A percentile compares a stretch with the other conserved stretches of the same genome.
Evolutionary conservation across 2,888 invertebrate genomes (phyloP).

Genomic region (Epirrita christyi): DNA sequence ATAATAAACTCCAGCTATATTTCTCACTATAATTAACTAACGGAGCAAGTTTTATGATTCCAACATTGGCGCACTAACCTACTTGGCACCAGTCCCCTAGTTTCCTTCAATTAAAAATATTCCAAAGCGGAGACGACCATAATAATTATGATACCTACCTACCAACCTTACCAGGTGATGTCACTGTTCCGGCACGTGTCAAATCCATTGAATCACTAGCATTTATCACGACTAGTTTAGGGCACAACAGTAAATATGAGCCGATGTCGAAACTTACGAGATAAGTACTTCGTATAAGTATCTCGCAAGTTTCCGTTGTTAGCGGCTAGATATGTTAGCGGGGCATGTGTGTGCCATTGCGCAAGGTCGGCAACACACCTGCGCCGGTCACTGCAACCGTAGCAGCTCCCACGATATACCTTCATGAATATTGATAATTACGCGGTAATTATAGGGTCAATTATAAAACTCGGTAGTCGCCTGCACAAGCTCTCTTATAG

Average conservation of each 20-base stretch:
- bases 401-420: conserved; percentile 69
- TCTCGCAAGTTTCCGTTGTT: conserved; percentile 75
- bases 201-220: conserved; percentile 48
- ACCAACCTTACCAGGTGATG: conserved; percentile 51
- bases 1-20: no score
- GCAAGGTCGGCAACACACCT: conserved; percentile 78
- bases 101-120: conserved; percentile 67
- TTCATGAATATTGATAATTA: conserved; percentile 56
- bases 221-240: conserved; percentile 58
- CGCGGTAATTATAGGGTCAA: conserved; percentile 57
- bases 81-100: conserved; percentile 67
- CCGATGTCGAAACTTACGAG: conserved; percentile 64
- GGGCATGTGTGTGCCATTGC: conserved; percentile 71
- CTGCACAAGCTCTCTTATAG: conserved; percentile 2
- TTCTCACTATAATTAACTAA: conserved; percentile 57
- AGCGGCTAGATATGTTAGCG: conserved; percentile 61
- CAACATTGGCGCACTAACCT: conserved; percentile 80
- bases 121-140: conserved; percentile 51
- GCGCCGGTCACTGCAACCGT: conserved; percentile 69
- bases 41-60: conserved; percentile 60
- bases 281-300: no score
- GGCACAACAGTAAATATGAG: conserved; percentile 51
- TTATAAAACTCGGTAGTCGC: conserved; percentile 51
- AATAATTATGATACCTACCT: no score
- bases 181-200: conserved; percentile 59